These are phyloP conservation scores for Andricus grossulariae DNA, from an alignment of 1,140 invertebrate genomes.

Conservation along the genomic window DNA sequence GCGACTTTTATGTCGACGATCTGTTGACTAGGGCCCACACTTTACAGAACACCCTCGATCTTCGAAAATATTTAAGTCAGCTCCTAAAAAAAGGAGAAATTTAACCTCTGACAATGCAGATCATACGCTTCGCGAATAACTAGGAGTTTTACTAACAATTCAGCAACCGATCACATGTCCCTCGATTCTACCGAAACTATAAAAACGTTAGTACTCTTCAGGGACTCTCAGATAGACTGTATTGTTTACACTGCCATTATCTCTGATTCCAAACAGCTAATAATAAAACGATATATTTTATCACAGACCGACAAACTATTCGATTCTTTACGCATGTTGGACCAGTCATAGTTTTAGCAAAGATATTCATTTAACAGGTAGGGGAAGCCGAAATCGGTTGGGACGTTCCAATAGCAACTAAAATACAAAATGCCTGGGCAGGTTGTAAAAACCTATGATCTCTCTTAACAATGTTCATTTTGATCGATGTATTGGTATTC, in stretches of 20 bases:
- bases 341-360: conserved; percentile 35
- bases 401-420: too few relatives aligned
- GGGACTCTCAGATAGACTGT: background rate
- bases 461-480: too few relatives aligned
- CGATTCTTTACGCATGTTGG: too few relatives aligned
- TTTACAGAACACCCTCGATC: too few relatives aligned
- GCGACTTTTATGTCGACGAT: too few relatives aligned
- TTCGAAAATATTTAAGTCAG: too few relatives aligned
- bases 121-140: background rate
- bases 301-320: too few relatives aligned
- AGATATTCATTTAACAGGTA: conserved; percentile 39
- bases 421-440: too few relatives aligned
- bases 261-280: background rate
- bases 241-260: background rate
- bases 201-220: background rate
- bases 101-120: background rate
- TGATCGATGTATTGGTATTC: too few relatives aligned
- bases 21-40: too few relatives aligned
- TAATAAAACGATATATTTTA: conserved; percentile 32
- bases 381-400: too few relatives aligned
- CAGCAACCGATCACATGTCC: background rate
- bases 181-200: background rate
- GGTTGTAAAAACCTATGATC: too few relatives aligned
- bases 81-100: background rate
- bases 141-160: background rate